Percentiles rank a stretch among this genome's conserved stretches.
These are phyloP conservation scores for Macropodus opercularis DNA, from an alignment of 2,797 vertebrate genomes.

Conservation along the genomic window DNA sequence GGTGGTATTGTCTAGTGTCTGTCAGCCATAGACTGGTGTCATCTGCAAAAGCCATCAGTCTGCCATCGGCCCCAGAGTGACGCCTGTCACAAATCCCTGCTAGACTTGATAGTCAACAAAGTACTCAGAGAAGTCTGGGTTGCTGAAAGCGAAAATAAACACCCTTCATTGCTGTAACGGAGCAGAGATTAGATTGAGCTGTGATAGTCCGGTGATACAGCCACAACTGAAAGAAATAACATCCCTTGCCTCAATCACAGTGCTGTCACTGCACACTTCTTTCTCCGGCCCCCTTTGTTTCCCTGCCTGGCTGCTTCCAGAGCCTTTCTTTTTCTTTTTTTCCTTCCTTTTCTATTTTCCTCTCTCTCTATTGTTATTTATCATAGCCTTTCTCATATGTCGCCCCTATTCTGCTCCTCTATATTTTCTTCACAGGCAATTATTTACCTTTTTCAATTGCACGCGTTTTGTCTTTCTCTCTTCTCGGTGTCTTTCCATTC, in stretches of 20 bases:
- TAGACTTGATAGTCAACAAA: conserved; percentile 29
- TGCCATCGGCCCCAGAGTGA: conserved; percentile 47
- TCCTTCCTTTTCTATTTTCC: conserved; percentile 15
- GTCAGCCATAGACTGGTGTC: conserved; percentile 25
- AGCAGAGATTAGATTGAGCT: conserved; percentile 37
- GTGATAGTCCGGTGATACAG: conserved; percentile 27
- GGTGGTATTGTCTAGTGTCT: conserved; percentile 27
- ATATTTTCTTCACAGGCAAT: conserved; percentile 35
- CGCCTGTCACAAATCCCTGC: conserved; percentile 36
- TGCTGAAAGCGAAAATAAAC: conserved; percentile 31
- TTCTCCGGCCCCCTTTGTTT: conserved; percentile 7
- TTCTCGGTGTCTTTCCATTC: background rate
- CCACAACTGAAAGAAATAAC: conserved; percentile 4
- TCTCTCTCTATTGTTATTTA: conserved; percentile 39
- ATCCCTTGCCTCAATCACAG: conserved; percentile 25
- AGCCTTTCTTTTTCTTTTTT: conserved; percentile 3
- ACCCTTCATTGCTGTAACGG: conserved; percentile 11
- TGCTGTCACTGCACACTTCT: conserved; percentile 22
- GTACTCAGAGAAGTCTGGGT: conserved; percentile 11
- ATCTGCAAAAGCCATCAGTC: conserved; percentile 43
- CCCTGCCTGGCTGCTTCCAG: background rate
- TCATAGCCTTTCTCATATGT: conserved; percentile 40
- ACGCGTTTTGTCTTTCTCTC: conserved; percentile 41
- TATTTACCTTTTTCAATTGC: conserved; percentile 60
- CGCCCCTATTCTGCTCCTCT: conserved; percentile 26